Percentiles rank a stretch among this genome's conserved stretches.
These are phyloP conservation scores for Eilema griseolum DNA, from an alignment of 2,888 invertebrate species.

Conservation along the genomic window DNA sequence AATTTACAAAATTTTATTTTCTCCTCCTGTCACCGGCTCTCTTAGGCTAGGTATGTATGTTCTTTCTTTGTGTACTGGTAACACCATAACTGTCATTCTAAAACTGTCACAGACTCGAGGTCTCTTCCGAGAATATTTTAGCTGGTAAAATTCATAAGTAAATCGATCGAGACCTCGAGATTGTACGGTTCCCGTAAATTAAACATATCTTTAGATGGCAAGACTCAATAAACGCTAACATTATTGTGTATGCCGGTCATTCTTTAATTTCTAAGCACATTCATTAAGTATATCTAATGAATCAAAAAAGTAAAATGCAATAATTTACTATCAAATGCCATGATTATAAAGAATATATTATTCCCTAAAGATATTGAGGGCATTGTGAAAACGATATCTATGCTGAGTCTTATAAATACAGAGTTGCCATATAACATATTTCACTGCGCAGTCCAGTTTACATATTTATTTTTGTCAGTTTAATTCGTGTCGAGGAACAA, in stretches of 20 bases:
- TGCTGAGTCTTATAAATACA: slow-evolving; percentile 11
- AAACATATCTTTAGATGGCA: slow-evolving; percentile 79
- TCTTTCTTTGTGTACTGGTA: slow-evolving; percentile 85
- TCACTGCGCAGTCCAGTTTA: neutral
- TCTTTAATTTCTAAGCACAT: slow-evolving; percentile 36
- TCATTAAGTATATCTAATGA: slow-evolving; percentile 41
- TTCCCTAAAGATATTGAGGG: slow-evolving; percentile 22
- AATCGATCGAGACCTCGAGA: slow-evolving; percentile 50
- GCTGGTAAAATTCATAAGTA: slow-evolving; percentile 10
- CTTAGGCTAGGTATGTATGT: slow-evolving; percentile 81
- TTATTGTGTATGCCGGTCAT: slow-evolving; percentile 62
- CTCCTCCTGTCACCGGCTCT: slow-evolving; percentile 77
- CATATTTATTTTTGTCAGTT: neutral
- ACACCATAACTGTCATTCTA: slow-evolving; percentile 78
- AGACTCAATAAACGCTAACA: slow-evolving; percentile 86
- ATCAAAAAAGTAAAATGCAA: slow-evolving; percentile 39
- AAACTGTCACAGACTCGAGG: slow-evolving; percentile 65
- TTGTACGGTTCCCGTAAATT: slow-evolving; percentile 67
- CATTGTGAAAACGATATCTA: slow-evolving; percentile 29
- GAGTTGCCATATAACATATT: slow-evolving; percentile 8
- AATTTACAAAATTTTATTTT: slow-evolving; percentile 85
- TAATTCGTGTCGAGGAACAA: neutral
- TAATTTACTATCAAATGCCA: slow-evolving; percentile 35
- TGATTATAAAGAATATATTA: slow-evolving; percentile 31
- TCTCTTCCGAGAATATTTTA: slow-evolving; percentile 27